These are phyloP conservation scores for Brachionus sp. DNA, from an alignment of 1,140 invertebrate genomes.

Conservation along the genomic window DNA sequence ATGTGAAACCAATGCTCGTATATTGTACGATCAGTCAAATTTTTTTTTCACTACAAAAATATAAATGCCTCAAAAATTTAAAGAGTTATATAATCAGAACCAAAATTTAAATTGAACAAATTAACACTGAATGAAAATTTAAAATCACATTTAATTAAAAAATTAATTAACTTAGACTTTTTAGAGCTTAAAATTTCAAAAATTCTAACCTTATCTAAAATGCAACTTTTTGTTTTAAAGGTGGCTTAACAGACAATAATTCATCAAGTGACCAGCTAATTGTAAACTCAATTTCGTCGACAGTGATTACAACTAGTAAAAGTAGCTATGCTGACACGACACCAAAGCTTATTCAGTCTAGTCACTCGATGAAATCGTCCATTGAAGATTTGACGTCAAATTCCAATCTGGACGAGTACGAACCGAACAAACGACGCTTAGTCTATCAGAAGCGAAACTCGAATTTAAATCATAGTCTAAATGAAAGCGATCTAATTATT, in stretches of 20 bases:
- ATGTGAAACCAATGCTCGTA: no score
- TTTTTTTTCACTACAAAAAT: no score
- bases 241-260: not conserved
- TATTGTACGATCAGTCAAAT: no score
- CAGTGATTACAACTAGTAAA: conserved; percentile 20
- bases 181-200: not conserved
- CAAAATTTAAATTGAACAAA: not conserved
- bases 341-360: conserved; percentile 9
- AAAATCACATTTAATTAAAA: not conserved
- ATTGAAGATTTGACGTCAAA: conserved; percentile 24
- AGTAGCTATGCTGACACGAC: conserved; percentile 6
- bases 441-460: not conserved
- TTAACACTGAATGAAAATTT: not conserved
- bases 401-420: not conserved
- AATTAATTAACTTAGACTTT: not conserved
- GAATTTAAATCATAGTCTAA: conserved; percentile 17
- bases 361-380: conserved; percentile 9
- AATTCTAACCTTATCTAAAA: not conserved
- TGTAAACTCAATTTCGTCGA: not conserved
- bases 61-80: no score
- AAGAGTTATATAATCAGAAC: not conserved
- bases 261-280: conserved; percentile 1
- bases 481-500: not conserved
- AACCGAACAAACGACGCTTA: not conserved
- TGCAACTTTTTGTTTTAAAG: not conserved